Evolutionary conservation across 2,113 vertebrate species (phyloP), one percentile per base, ranked within the genome.

Genomic region (Heterocephalus glaber): DNA sequence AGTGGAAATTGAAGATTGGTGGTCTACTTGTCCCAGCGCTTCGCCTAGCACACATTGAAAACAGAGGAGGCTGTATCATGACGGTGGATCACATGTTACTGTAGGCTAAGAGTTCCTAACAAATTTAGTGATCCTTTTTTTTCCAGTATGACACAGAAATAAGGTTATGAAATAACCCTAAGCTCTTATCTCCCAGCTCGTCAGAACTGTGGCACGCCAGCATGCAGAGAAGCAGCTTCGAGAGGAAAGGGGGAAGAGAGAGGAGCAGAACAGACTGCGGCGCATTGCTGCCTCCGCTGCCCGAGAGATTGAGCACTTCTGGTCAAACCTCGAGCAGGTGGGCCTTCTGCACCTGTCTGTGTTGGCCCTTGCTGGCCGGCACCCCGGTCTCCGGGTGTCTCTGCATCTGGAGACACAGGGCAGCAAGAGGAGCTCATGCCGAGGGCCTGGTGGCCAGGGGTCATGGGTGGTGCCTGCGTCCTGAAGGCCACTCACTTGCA

Each of bases 261-360:
- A 99, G 94, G 98, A 98, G 30, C 99, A 99, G 98, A 97, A 98
- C 87, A 97, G 98, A n/a, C 92, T 99, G 70, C 98, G 99, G n/a
- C 98, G 99, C 38, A 99, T 99, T 20, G 99, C 99, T 76, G 99
- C 99, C 80, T 98, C 98, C 1, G 98, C 99, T 5, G 99, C 99
- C 5, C 96, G 98, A 52, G 99, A 99, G 86, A 99, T 99, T n/a
- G 99, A 99, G 72, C 98, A 98, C 79, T 99, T 99, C 88, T 99
- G 99, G 99, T 98, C 98, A 35, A 99, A 99, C 90, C 99, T 99
- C 14, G 98, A 99, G 65, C 99, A 99, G 98, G 99, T 99, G 74
- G 28, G 74, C 13, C 70, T 77, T 7, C 41, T 49, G 5, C 28
- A 47, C 28, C 74, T 49, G 26, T 33, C 1, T 3, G 41, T 8